Evolutionary conservation across 2,888 invertebrate genomes (phyloP), one percentile per base, ranked within the genome.

Genomic region (Microctonus brassicae): DNA sequence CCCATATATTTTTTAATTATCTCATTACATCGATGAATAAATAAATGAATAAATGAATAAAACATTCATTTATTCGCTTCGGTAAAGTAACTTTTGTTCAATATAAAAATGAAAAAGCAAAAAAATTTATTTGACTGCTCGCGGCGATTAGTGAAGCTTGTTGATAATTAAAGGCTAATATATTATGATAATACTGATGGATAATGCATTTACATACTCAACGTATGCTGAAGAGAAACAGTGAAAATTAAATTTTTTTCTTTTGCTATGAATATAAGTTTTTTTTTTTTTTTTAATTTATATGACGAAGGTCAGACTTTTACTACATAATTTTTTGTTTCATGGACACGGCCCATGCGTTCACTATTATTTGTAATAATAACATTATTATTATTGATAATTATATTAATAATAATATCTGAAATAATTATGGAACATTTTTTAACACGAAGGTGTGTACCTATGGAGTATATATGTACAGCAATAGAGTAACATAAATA

Each of bases 221-320:
- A n/a, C n/a, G n/a, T n/a, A n/a, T n/a, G n/a, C n/a, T n/a, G n/a
- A n/a, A n/a, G n/a, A n/a, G n/a, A n/a, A n/a, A n/a, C n/a, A n/a
- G n/a, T n/a, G n/a, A n/a, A n/a, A n/a, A n/a, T n/a, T n/a, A n/a
- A n/a, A n/a, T n/a, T n/a, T n/a, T n/a, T n/a, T n/a, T n/a, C n/a
- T n/a, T n/a, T n/a, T 63, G 36, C 61, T 58, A 29, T 65, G 66
- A 60, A 33, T 42, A 62, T 53, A 60, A 65, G 62, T 73, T 71
- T 58, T 57, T 69, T 33, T 11, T 26, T 57, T 65, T 68, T 70
- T 34, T 61, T 47, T 9, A 9, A 17, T 47, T 17, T 47, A n/a
- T n/a, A n/a, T n/a, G n/a, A n/a, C n/a, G n/a, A n/a, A n/a, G n/a
- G n/a, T n/a, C n/a, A n/a, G n/a, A n/a, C n/a, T n/a, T n/a, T n/a